Evolutionary conservation across 2,888 invertebrate species (phyloP).

Genomic region (Eucera pruinosa): DNA sequence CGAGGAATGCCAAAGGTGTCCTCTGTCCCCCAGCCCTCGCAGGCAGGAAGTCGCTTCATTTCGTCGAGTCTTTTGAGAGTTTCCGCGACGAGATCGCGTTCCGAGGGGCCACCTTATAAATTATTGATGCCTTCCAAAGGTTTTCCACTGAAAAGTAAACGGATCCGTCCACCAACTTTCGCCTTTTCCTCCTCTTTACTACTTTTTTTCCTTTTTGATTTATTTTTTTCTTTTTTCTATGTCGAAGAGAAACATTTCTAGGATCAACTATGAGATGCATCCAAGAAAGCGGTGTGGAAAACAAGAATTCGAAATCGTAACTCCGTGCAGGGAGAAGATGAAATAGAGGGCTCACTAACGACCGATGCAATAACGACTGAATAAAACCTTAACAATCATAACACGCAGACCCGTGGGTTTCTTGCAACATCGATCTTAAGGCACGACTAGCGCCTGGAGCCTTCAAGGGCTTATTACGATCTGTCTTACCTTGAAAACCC

Average conservation of each 20-base stretch:
- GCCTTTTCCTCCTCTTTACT: neutral
- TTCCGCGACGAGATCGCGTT: constrained; percentile 35
- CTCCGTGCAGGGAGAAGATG: constrained; percentile 12
- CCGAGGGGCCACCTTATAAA: constrained; percentile 43
- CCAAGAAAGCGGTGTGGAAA: neutral
- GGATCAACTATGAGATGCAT: neutral
- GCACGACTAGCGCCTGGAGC: constrained; percentile 61
- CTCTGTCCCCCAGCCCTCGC: neutral
- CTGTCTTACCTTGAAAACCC: constrained; percentile 70
- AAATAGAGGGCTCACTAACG: constrained; percentile 50
- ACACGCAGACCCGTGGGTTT: constrained; percentile 51
- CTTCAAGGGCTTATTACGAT: constrained; percentile 72
- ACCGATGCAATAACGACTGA: constrained; percentile 59
- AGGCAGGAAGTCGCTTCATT: constrained; percentile 30
- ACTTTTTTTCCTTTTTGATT: no score
- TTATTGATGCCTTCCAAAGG: constrained; percentile 41
- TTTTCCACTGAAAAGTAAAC: constrained; percentile 30
- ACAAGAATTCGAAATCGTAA: constrained; percentile 35
- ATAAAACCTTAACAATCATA: constrained; percentile 67
- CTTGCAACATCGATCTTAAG: constrained; percentile 70
- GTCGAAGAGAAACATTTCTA: neutral
- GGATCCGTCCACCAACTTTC: neutral
- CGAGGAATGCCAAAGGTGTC: constrained; percentile 31
- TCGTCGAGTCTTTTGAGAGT: constrained; percentile 34
- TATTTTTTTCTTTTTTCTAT: neutral